phyloP scores from a whole-genome alignment of 92 coral and sea anemone species.

The Desmophyllum pertusum region DNA sequence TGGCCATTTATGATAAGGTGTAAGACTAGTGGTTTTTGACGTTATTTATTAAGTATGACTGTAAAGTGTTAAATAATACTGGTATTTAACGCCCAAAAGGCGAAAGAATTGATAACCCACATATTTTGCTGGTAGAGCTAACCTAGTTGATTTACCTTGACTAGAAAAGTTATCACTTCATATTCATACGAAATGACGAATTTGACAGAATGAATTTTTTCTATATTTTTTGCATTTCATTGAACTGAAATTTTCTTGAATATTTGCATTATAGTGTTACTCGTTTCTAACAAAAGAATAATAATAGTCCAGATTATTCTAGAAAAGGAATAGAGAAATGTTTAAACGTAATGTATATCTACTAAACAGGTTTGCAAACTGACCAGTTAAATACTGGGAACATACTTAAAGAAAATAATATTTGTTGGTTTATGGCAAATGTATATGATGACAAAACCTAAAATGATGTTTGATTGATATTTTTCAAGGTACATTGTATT shows the following conservation, averaged over 20 bases:
- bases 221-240: background rate
- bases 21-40: background rate
- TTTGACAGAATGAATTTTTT: background rate
- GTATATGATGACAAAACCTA: background rate
- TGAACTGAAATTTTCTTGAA: background rate
- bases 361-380: background rate
- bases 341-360: background rate
- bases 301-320: background rate
- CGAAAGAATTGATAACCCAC: conserved; percentile 8
- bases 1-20: background rate
- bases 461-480: background rate
- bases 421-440: background rate
- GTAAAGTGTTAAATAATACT: background rate
- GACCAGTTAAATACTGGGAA: background rate
- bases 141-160: background rate
- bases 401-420: background rate
- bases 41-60: conserved; percentile 23
- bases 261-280: background rate
- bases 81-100: conserved; percentile 32
- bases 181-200: background rate
- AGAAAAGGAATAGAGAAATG: background rate
- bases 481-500: background rate
- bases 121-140: conserved; percentile 3
- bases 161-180: background rate
- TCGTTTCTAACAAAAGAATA: background rate